Percentiles rank a stretch among this genome's conserved stretches.
phyloP scores from a whole-genome alignment of 2,888 invertebrate genomes.

The Xestia sexstrigata region DNA sequence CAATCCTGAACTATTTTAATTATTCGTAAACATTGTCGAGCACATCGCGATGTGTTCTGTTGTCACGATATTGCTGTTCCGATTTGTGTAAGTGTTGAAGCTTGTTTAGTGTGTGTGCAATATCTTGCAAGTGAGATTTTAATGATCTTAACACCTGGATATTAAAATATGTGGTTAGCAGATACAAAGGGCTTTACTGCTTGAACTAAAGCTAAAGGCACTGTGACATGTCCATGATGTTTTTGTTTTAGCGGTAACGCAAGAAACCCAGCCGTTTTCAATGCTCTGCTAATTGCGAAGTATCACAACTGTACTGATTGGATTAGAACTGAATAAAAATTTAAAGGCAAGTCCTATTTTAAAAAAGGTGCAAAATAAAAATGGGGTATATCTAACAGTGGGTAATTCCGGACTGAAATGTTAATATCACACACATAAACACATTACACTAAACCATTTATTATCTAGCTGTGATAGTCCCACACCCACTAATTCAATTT shows the following conservation, averaged over 20 bases:
- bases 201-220: neutral
- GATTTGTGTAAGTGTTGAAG: constrained; percentile 18
- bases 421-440: neutral
- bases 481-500: neutral
- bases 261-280: neutral
- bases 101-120: constrained; percentile 6
- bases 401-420: neutral
- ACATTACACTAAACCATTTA: neutral
- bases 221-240: neutral
- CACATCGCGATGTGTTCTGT: constrained; percentile 28
- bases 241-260: neutral
- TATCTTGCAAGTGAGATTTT: neutral
- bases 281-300: neutral
- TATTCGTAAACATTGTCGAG: constrained; percentile 80
- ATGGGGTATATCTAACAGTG: neutral
- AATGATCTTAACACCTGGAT: neutral
- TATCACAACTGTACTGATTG: neutral
- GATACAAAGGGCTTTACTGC: neutral
- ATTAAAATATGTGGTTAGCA: neutral
- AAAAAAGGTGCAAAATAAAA: too few relatives aligned
- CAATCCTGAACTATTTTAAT: constrained; percentile 79
- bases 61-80: constrained; percentile 45
- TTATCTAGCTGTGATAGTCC: neutral
- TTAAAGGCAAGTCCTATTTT: neutral
- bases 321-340: neutral